phyloP scores from a whole-genome alignment of 2,888 invertebrate genomes.

The Melanotus villosus region DNA sequence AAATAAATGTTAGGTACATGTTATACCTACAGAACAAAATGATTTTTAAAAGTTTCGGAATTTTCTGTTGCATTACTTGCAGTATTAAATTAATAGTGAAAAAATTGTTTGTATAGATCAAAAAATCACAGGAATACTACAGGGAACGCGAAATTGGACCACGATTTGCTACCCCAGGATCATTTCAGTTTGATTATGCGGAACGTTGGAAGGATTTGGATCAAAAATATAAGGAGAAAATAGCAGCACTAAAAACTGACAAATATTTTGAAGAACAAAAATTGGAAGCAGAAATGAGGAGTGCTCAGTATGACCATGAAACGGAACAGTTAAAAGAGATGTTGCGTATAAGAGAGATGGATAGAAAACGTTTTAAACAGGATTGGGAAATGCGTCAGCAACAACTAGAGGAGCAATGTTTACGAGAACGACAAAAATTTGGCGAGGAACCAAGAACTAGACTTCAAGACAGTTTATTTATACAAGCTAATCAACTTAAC shows the following conservation, averaged over 20 bases:
- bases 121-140: constrained; percentile 83
- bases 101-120: constrained; percentile 62
- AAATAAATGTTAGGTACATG: too few species aligned
- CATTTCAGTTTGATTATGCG: constrained; percentile 97
- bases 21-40: too few species aligned
- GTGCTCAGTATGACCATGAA: constrained; percentile 96
- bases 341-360: constrained; percentile 81
- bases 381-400: too few species aligned
- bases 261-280: constrained; percentile 82
- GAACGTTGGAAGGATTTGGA: constrained; percentile 86
- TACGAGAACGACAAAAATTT: too few species aligned
- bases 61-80: too few species aligned
- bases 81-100: too few species aligned
- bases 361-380: too few species aligned
- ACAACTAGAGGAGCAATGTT: too few species aligned
- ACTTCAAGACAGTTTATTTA: too few species aligned
- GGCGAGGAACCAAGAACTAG: too few species aligned
- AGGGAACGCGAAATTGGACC: constrained; percentile 88
- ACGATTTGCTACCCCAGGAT: constrained; percentile 87
- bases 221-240: constrained; percentile 64
- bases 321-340: constrained; percentile 95
- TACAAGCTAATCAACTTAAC: too few species aligned
- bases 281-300: constrained; percentile 96
- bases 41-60: too few species aligned
- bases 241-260: constrained; percentile 78